These are phyloP conservation scores for Barypeithes pellucidus DNA, from an alignment of 2,888 invertebrate genomes.

Conservation along the genomic window DNA sequence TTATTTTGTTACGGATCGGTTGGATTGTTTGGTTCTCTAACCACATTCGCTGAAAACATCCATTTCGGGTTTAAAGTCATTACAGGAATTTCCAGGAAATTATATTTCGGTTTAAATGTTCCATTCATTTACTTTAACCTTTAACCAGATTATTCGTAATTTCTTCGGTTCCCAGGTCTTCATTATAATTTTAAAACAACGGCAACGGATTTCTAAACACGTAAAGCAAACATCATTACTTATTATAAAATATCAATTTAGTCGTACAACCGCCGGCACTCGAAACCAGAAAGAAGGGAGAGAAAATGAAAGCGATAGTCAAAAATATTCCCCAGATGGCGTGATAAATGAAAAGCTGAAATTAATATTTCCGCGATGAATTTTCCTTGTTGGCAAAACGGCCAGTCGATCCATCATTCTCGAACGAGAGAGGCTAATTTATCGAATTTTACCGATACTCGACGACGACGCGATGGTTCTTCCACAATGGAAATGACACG, in stretches of 20 bases:
- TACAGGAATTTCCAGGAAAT: no score
- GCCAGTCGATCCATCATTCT: conserved; percentile 49
- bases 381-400: conserved; percentile 50
- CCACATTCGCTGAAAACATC: no score
- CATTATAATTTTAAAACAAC: background rate
- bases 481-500: conserved; percentile 20
- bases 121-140: no score
- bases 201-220: background rate
- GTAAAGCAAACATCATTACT: background rate
- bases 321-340: conserved; percentile 43
- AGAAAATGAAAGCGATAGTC: conserved; percentile 32
- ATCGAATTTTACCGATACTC: conserved; percentile 40
- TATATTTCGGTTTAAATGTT: no score
- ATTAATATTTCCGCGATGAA: conserved; percentile 53
- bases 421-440: conserved; percentile 43
- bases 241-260: conserved; percentile 18
- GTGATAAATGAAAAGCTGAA: conserved; percentile 52
- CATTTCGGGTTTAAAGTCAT: no score
- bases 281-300: conserved; percentile 8
- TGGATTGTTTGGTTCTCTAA: no score
- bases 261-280: background rate
- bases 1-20: no score
- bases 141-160: no score
- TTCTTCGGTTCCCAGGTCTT: background rate
- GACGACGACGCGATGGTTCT: conserved; percentile 29